phyloP scores from a whole-genome alignment of 2,888 invertebrate species.

The Beris morrisii region DNA sequence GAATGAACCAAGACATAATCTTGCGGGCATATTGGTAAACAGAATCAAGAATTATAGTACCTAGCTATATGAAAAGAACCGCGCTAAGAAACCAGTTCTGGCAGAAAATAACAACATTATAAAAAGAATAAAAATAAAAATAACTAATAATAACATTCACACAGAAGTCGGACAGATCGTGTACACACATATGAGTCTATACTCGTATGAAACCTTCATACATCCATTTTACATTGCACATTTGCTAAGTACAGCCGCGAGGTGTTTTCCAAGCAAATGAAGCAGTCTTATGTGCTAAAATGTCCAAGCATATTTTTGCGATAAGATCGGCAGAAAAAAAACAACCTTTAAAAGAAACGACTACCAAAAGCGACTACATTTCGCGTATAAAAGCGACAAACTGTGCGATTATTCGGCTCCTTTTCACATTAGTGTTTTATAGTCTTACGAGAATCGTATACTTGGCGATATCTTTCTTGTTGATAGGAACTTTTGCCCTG shows the following conservation, averaged over 20 bases:
- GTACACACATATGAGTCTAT: not conserved
- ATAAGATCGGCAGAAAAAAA: conserved; percentile 23
- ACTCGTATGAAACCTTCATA: not conserved
- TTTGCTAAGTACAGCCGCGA: conserved; percentile 26
- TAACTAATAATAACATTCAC: conserved; percentile 16
- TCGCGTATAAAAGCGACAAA: too few species aligned
- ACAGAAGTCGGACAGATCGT: conserved; percentile 17
- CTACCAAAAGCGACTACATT: too few species aligned
- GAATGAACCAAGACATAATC: too few species aligned
- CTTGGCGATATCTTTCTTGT: too few species aligned
- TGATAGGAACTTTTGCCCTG: too few species aligned
- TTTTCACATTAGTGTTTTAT: too few species aligned
- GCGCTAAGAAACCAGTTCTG: conserved; percentile 11
- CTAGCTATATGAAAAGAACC: too few species aligned
- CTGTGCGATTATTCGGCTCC: too few species aligned
- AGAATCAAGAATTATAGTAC: too few species aligned
- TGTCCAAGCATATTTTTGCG: conserved; percentile 27
- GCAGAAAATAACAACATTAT: not conserved
- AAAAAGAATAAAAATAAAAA: conserved; percentile 13
- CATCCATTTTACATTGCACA: not conserved
- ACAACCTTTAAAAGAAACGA: too few species aligned
- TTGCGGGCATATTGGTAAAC: too few species aligned
- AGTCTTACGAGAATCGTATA: too few species aligned
- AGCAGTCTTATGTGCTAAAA: conserved; percentile 26
- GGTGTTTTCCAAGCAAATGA: conserved; percentile 30